phyloP scores from a whole-genome alignment of 2,888 invertebrate genomes.

The Netelia fuscicornis region DNA sequence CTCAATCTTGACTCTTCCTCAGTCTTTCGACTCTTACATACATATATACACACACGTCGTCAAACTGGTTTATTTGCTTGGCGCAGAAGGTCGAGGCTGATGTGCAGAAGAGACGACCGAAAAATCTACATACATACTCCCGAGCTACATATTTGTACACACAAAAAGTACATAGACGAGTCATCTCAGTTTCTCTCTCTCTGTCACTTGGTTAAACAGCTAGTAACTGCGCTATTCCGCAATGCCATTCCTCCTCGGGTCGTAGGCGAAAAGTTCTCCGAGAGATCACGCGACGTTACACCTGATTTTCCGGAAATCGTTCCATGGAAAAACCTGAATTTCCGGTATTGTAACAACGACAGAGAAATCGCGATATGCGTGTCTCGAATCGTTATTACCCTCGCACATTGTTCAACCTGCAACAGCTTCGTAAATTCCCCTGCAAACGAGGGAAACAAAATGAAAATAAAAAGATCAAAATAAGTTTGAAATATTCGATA shows the following conservation, averaged over 20 bases:
- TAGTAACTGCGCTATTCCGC: slow-evolving; percentile 44
- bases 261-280: slow-evolving; percentile 50
- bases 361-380: slow-evolving; percentile 59
- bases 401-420: slow-evolving; percentile 56
- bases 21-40: slow-evolving; percentile 37
- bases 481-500: not conserved
- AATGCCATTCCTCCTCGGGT: slow-evolving; percentile 45
- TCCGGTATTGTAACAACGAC: slow-evolving; percentile 7
- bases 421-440: not conserved
- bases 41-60: slow-evolving; percentile 69
- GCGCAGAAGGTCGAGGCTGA: slow-evolving; percentile 69
- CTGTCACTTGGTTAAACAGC: slow-evolving; percentile 8
- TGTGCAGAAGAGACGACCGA: slow-evolving; percentile 61
- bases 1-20: slow-evolving; percentile 39
- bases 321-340: slow-evolving; percentile 66
- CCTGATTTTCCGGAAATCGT: slow-evolving; percentile 82
- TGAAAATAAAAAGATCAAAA: not conserved
- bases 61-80: slow-evolving; percentile 80
- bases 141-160: slow-evolving; percentile 27
- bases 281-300: slow-evolving; percentile 65
- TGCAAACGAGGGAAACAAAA: not conserved
- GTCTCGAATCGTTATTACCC: slow-evolving; percentile 75
- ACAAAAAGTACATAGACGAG: slow-evolving; percentile 37
- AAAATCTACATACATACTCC: slow-evolving; percentile 64
- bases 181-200: slow-evolving; percentile 19